A percentile compares a stretch with the other conserved stretches of the same genome.
Conservation (phyloP, 2,888 invertebrate species). For the Morpho deidamia region DNA sequence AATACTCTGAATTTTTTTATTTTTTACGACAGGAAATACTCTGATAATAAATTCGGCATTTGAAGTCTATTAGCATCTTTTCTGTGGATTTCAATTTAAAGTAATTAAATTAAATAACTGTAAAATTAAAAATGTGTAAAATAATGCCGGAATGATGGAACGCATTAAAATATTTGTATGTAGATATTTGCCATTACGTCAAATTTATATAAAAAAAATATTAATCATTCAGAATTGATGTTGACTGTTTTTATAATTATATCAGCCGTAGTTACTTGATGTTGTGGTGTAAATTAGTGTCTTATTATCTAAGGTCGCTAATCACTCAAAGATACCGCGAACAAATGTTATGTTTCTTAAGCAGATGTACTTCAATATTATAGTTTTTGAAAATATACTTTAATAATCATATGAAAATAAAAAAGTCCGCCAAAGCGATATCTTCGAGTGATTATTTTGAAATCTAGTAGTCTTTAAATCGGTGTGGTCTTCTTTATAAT, state of each 20-base stretch:
- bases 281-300: slow-evolving; percentile 79
- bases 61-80: slow-evolving; percentile 12
- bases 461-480: slow-evolving; percentile 69
- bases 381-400: slow-evolving; percentile 22
- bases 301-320: slow-evolving; percentile 65
- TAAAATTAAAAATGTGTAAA: slow-evolving; percentile 14
- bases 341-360: slow-evolving; percentile 16
- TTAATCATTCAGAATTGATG: slow-evolving; percentile 76
- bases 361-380: slow-evolving; percentile 16
- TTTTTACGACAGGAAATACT: slow-evolving; percentile 70
- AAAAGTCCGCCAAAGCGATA: slow-evolving; percentile 19
- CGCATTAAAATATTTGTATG: slow-evolving; percentile 62
- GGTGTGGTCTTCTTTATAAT: slow-evolving; percentile 74
- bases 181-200: slow-evolving; percentile 74
- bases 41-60: slow-evolving; percentile 33
- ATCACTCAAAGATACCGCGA: slow-evolving; percentile 50
- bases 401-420: slow-evolving; percentile 11
- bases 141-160: slow-evolving; percentile 42
- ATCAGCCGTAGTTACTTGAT: slow-evolving; percentile 77
- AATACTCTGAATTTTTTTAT: slow-evolving; percentile 74
- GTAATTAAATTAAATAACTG: slow-evolving; percentile 1
- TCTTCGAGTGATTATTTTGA: slow-evolving; percentile 69
- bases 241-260: slow-evolving; percentile 79
- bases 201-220: slow-evolving; percentile 68
- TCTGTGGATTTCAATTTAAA: slow-evolving; percentile 11